phyloP scores from a whole-genome alignment of 2,888 invertebrate genomes.

The Melolontha melolontha region DNA sequence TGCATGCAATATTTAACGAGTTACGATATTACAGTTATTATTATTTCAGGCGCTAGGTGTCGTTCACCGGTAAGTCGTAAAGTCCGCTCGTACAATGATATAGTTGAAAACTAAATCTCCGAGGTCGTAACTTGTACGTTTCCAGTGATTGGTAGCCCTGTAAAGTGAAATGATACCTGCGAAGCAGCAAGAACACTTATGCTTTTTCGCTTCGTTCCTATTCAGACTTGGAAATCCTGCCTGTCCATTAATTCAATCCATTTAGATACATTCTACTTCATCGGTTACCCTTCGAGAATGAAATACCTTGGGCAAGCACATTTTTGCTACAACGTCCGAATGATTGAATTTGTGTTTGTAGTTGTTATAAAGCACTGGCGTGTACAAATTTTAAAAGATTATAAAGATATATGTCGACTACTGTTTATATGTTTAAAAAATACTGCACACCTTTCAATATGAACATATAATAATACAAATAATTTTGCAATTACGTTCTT shows the following conservation, averaged over 20 bases:
- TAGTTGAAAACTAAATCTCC: constrained; percentile 26
- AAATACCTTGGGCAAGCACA: too few species aligned
- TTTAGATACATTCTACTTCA: constrained; percentile 14
- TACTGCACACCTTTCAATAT: too few species aligned
- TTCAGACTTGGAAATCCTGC: constrained; percentile 3
- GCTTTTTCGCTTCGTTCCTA: neutral
- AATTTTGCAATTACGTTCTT: too few species aligned
- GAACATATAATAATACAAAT: too few species aligned
- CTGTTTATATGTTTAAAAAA: too few species aligned
- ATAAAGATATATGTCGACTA: too few species aligned
- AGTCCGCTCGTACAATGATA: constrained; percentile 8
- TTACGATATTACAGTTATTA: neutral
- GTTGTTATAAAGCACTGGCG: too few species aligned
- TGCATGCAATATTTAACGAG: constrained; percentile 8
- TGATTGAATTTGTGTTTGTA: too few species aligned
- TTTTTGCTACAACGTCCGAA: too few species aligned
- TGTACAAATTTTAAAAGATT: too few species aligned
- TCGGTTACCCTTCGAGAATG: neutral
- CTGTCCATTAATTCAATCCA: constrained; percentile 15
- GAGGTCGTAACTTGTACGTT: constrained; percentile 25
- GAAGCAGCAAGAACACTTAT: constrained; percentile 2
- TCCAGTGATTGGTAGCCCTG: constrained; percentile 21
- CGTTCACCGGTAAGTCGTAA: constrained; percentile 5
- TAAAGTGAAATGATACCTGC: constrained; percentile 16
- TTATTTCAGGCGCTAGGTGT: constrained; percentile 2